Evolutionary conservation across 2,113 vertebrate species (phyloP), one percentile per base, ranked within the genome.

Genomic region (Neopipo cinnamomea): DNA sequence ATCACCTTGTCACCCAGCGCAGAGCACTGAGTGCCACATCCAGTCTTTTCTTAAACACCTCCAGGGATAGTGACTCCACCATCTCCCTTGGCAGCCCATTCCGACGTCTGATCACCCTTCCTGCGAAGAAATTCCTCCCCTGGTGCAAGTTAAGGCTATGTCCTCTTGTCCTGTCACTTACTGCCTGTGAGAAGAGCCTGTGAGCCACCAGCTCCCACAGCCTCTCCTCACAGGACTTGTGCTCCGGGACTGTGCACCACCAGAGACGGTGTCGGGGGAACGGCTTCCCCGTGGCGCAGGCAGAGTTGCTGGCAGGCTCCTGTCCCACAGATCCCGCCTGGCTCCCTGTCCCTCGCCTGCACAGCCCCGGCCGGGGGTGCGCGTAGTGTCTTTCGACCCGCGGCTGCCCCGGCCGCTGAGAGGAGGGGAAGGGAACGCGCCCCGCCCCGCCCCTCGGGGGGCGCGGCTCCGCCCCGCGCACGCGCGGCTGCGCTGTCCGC

Each of bases 11-110:
- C 28, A 46, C 7, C 19, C 42, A 46, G 13, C 52, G 23, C 52
- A 21, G 0, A 13, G 52, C 53, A n/a, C 20, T 4, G 1, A 39
- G 14, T 20, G 18, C 33, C 44, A 42, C 1, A 3, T 7, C 2
- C 20, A 52, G 33, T 4, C 14, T 44, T 30, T n/a, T 19, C 33
- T 61, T 17, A 53, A 11, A n/a, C 33, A 53, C 39, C 13, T 14
- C 23, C 28, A 30, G 4, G 14, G 9, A 14, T 28, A 5, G 46
- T 16, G 53, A 52, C 52, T 21, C 11, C 50, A 4, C 17, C 2
- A 0, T 9, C 18, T 19, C 33, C 27, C 18, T 19, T 14, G 19
- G 44, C 27, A 59, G 33, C 14, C 27, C 37, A 52, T n/a, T 74
- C 53, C 46, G 50, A 52, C 2, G 12, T 6, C 44, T 4, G 13